phyloP scores from a whole-genome alignment of 2,888 invertebrate species.

The Taphrorychus bicolor region DNA sequence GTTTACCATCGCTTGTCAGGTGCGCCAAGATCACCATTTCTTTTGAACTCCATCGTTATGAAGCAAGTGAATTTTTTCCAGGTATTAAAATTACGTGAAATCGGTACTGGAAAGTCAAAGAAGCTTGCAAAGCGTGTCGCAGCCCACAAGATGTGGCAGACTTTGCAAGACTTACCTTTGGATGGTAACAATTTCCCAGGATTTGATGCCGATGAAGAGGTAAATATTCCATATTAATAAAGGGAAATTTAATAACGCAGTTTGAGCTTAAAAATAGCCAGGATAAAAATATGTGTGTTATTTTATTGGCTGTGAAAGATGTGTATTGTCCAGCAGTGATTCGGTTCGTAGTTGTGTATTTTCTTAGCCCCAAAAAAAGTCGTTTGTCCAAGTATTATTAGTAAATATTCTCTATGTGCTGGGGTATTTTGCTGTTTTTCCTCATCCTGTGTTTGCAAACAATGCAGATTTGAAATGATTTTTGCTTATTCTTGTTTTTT shows the following conservation, averaged over 20 bases:
- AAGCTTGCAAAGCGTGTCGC: constrained; percentile 96
- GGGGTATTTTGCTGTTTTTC: constrained; percentile 66
- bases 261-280: no score
- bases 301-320: no score
- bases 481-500: neutral
- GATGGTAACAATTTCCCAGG: constrained; percentile 68
- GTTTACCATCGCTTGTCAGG: constrained; percentile 89
- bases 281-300: neutral
- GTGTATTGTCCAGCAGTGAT: no score
- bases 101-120: constrained; percentile 92
- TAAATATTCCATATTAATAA: no score
- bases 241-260: no score
- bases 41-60: no score
- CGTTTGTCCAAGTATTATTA: no score
- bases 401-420: constrained; percentile 41
- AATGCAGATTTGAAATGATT: constrained; percentile 52
- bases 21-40: no score
- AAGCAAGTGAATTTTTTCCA: no score
- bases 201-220: constrained; percentile 75
- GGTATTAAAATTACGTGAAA: constrained; percentile 83
- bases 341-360: no score
- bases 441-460: constrained; percentile 21
- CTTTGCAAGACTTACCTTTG: constrained; percentile 78
- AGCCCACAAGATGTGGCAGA: constrained; percentile 92
- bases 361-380: no score